Evolutionary conservation across 2,888 invertebrate genomes (phyloP).

Genomic region (Parelbella ahira): DNA sequence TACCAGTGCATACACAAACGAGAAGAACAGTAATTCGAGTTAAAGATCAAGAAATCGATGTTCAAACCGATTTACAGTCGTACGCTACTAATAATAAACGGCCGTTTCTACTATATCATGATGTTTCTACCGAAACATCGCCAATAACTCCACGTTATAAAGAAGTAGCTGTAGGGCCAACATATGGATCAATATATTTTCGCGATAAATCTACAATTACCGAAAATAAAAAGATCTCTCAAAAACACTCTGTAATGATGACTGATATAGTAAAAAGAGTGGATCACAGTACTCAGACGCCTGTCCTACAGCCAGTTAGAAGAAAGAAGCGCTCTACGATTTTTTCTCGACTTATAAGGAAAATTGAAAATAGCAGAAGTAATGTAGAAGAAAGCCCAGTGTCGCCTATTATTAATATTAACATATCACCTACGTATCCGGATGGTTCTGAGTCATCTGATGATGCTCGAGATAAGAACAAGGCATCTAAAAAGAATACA

Average conservation of each 20-base stretch:
- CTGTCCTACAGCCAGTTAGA: conserved; percentile 52
- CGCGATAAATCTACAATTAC: conserved; percentile 57
- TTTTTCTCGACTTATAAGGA: conserved; percentile 41
- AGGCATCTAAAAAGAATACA: conserved; percentile 15
- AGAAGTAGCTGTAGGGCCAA: conserved; percentile 65
- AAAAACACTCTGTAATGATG: conserved; percentile 62
- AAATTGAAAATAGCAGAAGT: conserved; percentile 37
- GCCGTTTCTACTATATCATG: conserved; percentile 45
- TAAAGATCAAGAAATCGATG: conserved; percentile 80
- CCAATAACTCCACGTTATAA: conserved; percentile 71
- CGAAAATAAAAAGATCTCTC: conserved; percentile 45
- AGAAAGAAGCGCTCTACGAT: conserved; percentile 47
- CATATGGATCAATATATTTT: conserved; percentile 48
- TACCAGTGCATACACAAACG: conserved; percentile 82
- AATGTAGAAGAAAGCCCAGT: conserved; percentile 47
- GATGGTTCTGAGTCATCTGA: conserved; percentile 71
- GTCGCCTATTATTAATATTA: conserved; percentile 79
- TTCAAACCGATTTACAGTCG: conserved; percentile 74
- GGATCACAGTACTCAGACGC: conserved; percentile 61
- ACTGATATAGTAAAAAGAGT: conserved; percentile 49
- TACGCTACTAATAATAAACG: conserved; percentile 53
- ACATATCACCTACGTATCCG: conserved; percentile 78
- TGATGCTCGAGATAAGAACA: conserved; percentile 59
- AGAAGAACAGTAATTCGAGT: conserved; percentile 68
- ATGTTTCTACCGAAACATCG: conserved; percentile 64